Evolutionary conservation across 2,797 vertebrate species (phyloP), one percentile per base, ranked within the genome.

Genomic region (Masticophis lateralis): DNA sequence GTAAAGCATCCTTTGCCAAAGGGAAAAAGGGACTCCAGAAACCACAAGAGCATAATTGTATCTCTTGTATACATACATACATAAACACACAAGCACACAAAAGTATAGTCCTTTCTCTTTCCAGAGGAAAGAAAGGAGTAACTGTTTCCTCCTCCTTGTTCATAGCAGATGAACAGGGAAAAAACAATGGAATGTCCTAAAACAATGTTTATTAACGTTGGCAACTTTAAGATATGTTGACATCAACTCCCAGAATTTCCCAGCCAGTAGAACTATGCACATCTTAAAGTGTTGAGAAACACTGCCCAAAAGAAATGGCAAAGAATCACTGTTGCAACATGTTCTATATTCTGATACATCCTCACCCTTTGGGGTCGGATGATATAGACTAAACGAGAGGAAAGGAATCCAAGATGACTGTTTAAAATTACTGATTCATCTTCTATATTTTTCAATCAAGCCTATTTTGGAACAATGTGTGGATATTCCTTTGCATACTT

Each of bases 401-500:
- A 83, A 47, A 83, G 10, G 43, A 83, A 47, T 47, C 74, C 37
- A 47, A 83, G 20, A 83, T 5, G 10, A 10, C 18, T 90, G 13
- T 12, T 25, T 37, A 55, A 89, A 22, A 20, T 10, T 69, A 93
- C 87, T 94, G 92, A 20, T 90, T 0, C 5, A 90, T 90, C 94
- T 53, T 92, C 18, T 56, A 28, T 92, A 63, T 1, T 0, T 87
- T 83, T 89, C 91, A 43, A 91, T 10, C 47, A 93, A 92, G 74
- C 47, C 0, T 2, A 59, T 90, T 22, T 89, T 2, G 61, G 87
- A 37, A 60, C 1, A 69, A 61, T 89, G 12, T 37, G 89, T 57
- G 57, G 94, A 95, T 22, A 95, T 63, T 32, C 28, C 12, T 74
- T 93, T 25, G 91, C 61, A 90, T 66, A 18, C 93, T 25, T 74